Evolutionary conservation across 2,797 vertebrate genomes (phyloP), one percentile per base, ranked within the genome.

Genomic region (Lepilemur ruficaudatus): DNA sequence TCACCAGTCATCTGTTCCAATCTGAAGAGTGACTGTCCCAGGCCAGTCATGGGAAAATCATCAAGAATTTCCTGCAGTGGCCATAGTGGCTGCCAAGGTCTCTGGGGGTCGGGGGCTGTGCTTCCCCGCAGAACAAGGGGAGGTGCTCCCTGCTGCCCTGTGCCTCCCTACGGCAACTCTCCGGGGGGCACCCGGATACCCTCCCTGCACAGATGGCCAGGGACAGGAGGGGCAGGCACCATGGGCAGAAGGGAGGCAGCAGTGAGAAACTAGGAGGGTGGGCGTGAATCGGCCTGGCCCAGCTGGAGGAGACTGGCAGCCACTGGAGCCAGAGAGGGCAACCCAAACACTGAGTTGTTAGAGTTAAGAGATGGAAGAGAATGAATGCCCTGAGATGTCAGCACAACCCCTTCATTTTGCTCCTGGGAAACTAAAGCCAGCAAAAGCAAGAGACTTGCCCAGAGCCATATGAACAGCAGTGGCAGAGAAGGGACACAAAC

Each of bases 31-130:
- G 93, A 91, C 79, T 55, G 5, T 80, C 70, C 46, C 20, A 3
- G 48, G 83, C 70, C 22, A 65, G 92, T 92, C 95, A 93, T 1
- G 7, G 63, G 63, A 67, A 55, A 84, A 93, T 93, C 69, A 89
- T 3, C 28, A 23, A 48, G 82, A 72, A 83, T 83, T 93, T 95
- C 86, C 93, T 35, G 30, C 78, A 50, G 38, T 6, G 41, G 57
- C 59, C 10, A 1, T 0, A 1, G 76, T 4, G 75, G 30, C 76
- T 32, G 59, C 91, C 46, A n/a, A 69, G 23, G n/a, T 67, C 55
- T 88, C 43, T 9, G 48, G 43, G 50, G 67, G 32, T 3, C 65
- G 38, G 43, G 28, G 41, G 22, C 70, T 35, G 10, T 22, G 55
- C 46, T 63, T 30, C 15, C 32, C 25, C 5, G 5, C 18, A 81